A percentile compares a stretch with the other conserved stretches of the same genome.
phyloP scores from a whole-genome alignment of 1,140 invertebrate species.

The Choristoneura fumiferana region DNA sequence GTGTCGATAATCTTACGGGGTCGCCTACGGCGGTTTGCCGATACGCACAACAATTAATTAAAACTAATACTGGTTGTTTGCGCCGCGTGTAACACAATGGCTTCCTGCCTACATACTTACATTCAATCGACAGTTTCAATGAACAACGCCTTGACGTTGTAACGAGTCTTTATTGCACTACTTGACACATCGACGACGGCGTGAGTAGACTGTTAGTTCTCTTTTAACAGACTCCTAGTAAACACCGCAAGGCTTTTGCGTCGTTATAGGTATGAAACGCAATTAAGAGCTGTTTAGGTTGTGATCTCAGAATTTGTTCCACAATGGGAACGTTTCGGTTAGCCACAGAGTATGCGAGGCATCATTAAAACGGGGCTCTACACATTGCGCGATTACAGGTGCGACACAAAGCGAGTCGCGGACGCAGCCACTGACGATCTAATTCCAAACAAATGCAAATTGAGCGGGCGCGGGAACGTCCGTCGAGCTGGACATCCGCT shows the following conservation, averaged over 20 bases:
- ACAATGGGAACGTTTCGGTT: constrained; percentile 33
- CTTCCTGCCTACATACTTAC: constrained; percentile 12
- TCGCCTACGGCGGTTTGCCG: constrained; percentile 10
- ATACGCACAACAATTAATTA: constrained; percentile 19
- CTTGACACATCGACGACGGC: constrained; percentile 11
- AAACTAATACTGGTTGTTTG: constrained; percentile 17
- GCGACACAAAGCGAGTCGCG: constrained; percentile 37
- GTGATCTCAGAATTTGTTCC: constrained; percentile 15
- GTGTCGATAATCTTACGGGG: constrained; percentile 11
- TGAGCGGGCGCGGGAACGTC: constrained; percentile 45
- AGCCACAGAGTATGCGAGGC: constrained; percentile 25
- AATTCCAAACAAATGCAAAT: constrained; percentile 73
- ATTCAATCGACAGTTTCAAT: constrained; percentile 11
- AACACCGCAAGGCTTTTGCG: constrained; percentile 20
- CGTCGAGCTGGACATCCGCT: constrained; percentile 56
- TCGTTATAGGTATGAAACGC: constrained; percentile 5
- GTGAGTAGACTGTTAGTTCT: neutral
- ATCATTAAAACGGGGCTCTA: constrained; percentile 32
- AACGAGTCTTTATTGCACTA: constrained; percentile 21
- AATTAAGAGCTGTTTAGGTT: constrained; percentile 11
- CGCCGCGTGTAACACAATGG: constrained; percentile 14
- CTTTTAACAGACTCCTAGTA: constrained; percentile 3
- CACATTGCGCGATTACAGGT: constrained; percentile 36
- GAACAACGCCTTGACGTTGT: constrained; percentile 17
- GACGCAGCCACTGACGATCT: constrained; percentile 37